phyloP scores from a whole-genome alignment of 2,797 vertebrate species.

The Scleropages formosus region DNA sequence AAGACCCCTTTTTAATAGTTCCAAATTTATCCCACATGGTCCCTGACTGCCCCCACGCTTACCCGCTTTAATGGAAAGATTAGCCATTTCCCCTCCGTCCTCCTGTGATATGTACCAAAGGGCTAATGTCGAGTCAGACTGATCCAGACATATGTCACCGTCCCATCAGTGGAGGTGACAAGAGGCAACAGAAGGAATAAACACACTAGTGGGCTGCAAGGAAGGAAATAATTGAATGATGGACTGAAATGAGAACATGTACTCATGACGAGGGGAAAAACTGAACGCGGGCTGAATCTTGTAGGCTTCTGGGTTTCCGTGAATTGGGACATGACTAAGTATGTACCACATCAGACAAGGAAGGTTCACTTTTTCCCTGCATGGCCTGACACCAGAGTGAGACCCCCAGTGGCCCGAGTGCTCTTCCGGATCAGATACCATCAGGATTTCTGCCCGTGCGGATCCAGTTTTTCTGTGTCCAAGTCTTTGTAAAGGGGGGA shows the following conservation, averaged over 20 bases:
- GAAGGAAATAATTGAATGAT: not conserved
- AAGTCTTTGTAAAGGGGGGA: conserved; percentile 11
- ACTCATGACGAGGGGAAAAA: not conserved
- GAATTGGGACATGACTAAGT: too few relatives aligned
- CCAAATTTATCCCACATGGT: conserved; percentile 82
- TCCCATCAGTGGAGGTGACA: conserved; percentile 48
- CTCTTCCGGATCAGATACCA: conserved; percentile 64
- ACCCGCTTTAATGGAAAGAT: conserved; percentile 18
- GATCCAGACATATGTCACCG: conserved; percentile 60
- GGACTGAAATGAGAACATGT: not conserved
- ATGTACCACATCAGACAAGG: too few relatives aligned
- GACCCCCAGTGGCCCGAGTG: conserved; percentile 48
- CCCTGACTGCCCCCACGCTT: conserved; percentile 40
- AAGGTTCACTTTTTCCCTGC: not conserved
- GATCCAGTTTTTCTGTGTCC: not conserved
- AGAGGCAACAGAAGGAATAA: not conserved
- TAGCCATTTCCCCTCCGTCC: conserved; percentile 48
- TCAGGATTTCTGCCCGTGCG: conserved; percentile 55
- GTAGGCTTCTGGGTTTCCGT: not conserved
- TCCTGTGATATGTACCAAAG: conserved; percentile 56
- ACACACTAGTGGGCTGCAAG: not conserved
- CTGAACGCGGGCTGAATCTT: not conserved
- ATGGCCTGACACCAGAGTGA: conserved; percentile 18
- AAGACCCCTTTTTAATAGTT: conserved; percentile 58
- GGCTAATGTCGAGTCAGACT: conserved; percentile 50